Conservation (phyloP, 1,140 invertebrate species). For the Aphaenogaster floridana region DNA sequence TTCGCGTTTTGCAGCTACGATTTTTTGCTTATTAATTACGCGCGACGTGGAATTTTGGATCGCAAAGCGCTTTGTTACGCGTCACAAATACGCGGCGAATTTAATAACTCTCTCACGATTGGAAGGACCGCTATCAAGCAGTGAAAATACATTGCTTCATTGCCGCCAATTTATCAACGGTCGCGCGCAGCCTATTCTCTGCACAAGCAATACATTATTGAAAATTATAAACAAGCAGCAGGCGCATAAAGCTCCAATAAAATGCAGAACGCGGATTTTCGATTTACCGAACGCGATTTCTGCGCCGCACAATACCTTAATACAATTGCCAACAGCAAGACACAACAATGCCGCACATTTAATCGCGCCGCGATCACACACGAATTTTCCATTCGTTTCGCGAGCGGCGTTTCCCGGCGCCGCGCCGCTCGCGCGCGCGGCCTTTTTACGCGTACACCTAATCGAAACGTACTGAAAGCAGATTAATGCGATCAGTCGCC, state of each 20-base stretch:
- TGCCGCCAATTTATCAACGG: constrained; percentile 60
- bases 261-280: constrained; percentile 53
- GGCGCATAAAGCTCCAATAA: constrained; percentile 14
- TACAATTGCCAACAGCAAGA: constrained; percentile 58
- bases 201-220: constrained; percentile 60
- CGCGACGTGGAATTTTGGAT: constrained; percentile 37
- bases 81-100: constrained; percentile 46
- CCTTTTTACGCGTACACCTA: constrained; percentile 6
- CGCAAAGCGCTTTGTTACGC: constrained; percentile 42
- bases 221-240: constrained; percentile 65
- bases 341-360: constrained; percentile 55
- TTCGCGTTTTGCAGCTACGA: neutral
- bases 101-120: constrained; percentile 57
- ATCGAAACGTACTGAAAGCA: neutral
- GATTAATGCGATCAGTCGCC: constrained; percentile 18
- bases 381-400: constrained; percentile 39
- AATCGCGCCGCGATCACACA: constrained; percentile 35
- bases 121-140: constrained; percentile 40
- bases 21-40: constrained; percentile 45
- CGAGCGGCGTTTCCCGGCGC: neutral
- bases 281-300: constrained; percentile 59
- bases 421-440: no score
- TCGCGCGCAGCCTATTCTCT: constrained; percentile 20
- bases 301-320: constrained; percentile 49
- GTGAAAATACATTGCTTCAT: constrained; percentile 64